A percentile compares a stretch with the other conserved stretches of the same genome.
Evolutionary conservation across 2,113 vertebrate genomes (phyloP).

Genomic region (Pogona vitticeps): DNA sequence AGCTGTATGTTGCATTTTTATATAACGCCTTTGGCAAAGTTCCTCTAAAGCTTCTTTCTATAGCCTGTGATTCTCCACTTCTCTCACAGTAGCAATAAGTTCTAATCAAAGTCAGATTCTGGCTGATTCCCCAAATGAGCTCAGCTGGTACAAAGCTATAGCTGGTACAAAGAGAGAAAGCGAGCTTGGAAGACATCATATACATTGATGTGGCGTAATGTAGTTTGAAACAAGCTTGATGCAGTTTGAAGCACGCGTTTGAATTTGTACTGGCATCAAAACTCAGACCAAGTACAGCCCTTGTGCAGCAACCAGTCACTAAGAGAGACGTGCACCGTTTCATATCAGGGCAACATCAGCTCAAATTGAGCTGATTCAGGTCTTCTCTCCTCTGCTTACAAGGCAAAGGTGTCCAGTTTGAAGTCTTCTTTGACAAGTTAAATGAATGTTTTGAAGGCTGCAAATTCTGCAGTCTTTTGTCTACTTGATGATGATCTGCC

Average conservation of each 20-base stretch:
- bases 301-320: neutral
- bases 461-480: neutral
- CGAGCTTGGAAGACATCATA: neutral
- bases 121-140: neutral
- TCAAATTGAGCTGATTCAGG: neutral
- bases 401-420: neutral
- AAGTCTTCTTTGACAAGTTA: neutral
- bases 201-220: neutral
- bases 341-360: neutral
- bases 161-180: neutral
- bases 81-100: neutral
- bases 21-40: neutral
- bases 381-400: neutral
- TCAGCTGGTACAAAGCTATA: slow-evolving; percentile 1
- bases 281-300: neutral
- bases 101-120: neutral
- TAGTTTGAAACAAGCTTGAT: neutral
- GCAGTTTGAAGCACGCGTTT: neutral
- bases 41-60: neutral
- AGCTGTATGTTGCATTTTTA: neutral
- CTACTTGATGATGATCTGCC: neutral
- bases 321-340: neutral
- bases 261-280: neutral
- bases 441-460: neutral
- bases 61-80: neutral